Base-by-base conservation (phyloP, 2,113 vertebrate genomes). In the Scalopus aquaticus region DNA sequence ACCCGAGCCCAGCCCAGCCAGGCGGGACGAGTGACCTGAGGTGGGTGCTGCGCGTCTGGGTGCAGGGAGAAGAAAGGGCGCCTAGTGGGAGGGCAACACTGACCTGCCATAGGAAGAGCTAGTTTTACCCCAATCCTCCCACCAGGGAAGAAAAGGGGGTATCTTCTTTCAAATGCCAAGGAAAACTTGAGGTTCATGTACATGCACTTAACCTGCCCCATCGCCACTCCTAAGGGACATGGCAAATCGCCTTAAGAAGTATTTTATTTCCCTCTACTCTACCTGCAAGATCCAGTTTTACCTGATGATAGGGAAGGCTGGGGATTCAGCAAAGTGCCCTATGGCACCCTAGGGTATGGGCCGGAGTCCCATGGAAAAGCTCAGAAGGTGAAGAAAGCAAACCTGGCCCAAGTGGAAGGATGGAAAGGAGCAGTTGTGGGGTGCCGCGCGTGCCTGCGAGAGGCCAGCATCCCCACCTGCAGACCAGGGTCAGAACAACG, bases 11-110 rank as follows among this genome's bases (percentile, higher is more conserved):
- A 9, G 90, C 88, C 30, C 94, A 93, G 83, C 56, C 94, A 4
- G 67, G 90, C 0, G 72, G 95, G 30, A 88, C 77, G 0, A 65
- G 67, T 3, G 96, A 97, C 80, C 93, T 60, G 49, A 97, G 97
- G 97, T 97, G 65, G 82, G 97, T 96, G 70, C 56, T 42, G 7
- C 0, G 1, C 15, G n/a, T 35, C 35, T 35, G 28, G 6, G 2
- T 3, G 22, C 13, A 16, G 32, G 37, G 64, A n/a, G 80, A 46
- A 13, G 58, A 70, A 17, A 44, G 62, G 42, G 9, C 15, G 26
- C 26, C 9, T 2, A 32, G 7, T 0, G 42, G 46, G 49, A 24
- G 35, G 35, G 22, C 15, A 44, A 8, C 8, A 16, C 44, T 1
- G 54, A 24, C 28, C 20, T 32, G 30, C 37, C 0, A 1, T 2